These are phyloP conservation scores for Rhorus exstirpatorius DNA, from an alignment of 2,888 invertebrate genomes.

Conservation along the genomic window DNA sequence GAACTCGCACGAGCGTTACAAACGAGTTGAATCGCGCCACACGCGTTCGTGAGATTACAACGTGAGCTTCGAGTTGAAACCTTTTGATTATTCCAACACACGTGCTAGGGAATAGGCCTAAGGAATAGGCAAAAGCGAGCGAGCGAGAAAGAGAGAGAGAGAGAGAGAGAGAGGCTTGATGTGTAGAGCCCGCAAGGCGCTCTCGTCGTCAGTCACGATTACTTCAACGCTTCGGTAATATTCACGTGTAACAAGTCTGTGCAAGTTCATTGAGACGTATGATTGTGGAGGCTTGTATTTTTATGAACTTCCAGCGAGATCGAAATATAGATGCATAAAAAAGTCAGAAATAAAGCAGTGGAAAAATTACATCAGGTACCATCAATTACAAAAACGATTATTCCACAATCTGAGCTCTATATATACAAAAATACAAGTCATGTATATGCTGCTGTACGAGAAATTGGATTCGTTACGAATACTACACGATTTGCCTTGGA, in stretches of 20 bases:
- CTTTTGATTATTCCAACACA: conserved; percentile 53
- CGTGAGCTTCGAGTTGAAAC: conserved; percentile 20
- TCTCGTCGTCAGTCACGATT: conserved; percentile 35
- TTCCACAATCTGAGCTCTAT: neutral
- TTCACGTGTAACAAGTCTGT: conserved; percentile 12
- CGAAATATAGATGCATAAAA: neutral
- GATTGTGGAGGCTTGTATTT: neutral
- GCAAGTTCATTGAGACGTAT: conserved; percentile 57
- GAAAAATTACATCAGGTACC: neutral
- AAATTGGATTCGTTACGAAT: neutral
- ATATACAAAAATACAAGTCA: too few species aligned
- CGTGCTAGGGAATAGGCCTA: conserved; percentile 33
- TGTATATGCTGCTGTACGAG: neutral
- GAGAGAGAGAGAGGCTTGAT: conserved; percentile 28
- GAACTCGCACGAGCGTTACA: conserved; percentile 21
- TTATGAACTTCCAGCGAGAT: neutral
- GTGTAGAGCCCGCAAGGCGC: neutral
- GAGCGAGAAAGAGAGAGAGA: conserved; percentile 21
- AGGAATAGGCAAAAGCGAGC: conserved; percentile 15
- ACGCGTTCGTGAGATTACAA: conserved; percentile 19
- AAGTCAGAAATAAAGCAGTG: neutral
- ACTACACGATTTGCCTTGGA: neutral
- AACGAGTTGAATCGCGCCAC: conserved; percentile 6
- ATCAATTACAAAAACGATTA: conserved; percentile 9
- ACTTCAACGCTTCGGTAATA: conserved; percentile 30